Percentiles rank a stretch among this genome's conserved stretches.
Conservation (phyloP, 2,113 vertebrate species). For the Xerus inauris region DNA sequence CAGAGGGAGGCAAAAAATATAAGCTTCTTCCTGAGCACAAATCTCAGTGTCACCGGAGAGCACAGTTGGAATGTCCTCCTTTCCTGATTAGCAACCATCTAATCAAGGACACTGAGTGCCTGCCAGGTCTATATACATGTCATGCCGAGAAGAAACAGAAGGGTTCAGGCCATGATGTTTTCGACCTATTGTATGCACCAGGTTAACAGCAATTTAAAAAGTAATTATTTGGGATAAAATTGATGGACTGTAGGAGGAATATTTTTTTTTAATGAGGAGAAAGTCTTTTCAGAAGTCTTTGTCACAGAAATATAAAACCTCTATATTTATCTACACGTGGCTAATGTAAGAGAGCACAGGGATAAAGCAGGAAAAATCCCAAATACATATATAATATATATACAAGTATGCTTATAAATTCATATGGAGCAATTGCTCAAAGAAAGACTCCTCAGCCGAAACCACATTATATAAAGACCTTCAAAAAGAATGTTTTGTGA, state of each 20-base stretch:
- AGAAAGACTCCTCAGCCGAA: not conserved
- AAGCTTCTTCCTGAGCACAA: conserved; percentile 67
- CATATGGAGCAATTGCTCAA: conserved; percentile 44
- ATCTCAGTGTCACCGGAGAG: conserved; percentile 54
- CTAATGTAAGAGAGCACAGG: not conserved
- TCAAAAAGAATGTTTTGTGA: conserved; percentile 8
- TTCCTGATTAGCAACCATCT: conserved; percentile 47
- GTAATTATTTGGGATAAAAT: conserved; percentile 28
- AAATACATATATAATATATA: not conserved
- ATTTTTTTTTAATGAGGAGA: conserved; percentile 29
- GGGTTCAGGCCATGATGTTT: conserved; percentile 2
- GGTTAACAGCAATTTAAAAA: conserved; percentile 51
- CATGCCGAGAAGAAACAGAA: conserved; percentile 58
- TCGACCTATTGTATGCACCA: conserved; percentile 25
- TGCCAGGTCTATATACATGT: conserved; percentile 55
- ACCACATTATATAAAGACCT: not conserved
- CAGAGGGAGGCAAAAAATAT: conserved; percentile 48
- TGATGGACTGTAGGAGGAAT: not conserved
- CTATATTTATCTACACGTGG: not conserved
- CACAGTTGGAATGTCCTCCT: conserved; percentile 59
- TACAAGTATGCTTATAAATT: conserved; percentile 25
- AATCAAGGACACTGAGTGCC: conserved; percentile 50
- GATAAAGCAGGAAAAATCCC: conserved; percentile 7
- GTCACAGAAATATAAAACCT: conserved; percentile 39
- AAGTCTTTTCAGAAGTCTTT: conserved; percentile 33